phyloP scores from a whole-genome alignment of 1,140 invertebrate genomes.

The Drosophila lini region DNA sequence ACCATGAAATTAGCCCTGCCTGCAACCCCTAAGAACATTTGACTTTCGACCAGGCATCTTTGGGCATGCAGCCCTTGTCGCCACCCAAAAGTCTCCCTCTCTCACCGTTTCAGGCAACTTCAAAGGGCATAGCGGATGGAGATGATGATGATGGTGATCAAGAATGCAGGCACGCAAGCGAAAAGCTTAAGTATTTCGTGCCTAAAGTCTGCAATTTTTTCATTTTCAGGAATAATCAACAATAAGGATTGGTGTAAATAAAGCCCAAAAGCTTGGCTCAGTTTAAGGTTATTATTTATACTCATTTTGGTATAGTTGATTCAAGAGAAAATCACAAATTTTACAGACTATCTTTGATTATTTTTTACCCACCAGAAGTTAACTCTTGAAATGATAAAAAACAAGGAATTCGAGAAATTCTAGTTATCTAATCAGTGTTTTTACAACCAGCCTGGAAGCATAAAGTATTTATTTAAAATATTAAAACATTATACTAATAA shows the following conservation, averaged over 20 bases:
- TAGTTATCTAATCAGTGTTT: too few relatives aligned
- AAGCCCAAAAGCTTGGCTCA: conserved; percentile 7
- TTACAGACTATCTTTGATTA: background rate
- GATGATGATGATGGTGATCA: conserved; percentile 37
- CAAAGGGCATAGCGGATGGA: conserved; percentile 33
- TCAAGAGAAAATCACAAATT: background rate
- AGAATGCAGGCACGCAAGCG: conserved; percentile 27
- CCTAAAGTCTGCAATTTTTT: conserved; percentile 19
- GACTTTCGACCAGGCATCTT: conserved; percentile 33
- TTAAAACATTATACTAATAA: too few relatives aligned
- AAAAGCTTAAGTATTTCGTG: conserved; percentile 41
- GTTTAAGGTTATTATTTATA: background rate
- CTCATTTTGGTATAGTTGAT: background rate
- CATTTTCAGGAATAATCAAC: conserved; percentile 3
- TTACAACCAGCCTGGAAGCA: too few relatives aligned
- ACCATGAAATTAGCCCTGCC: conserved; percentile 40
- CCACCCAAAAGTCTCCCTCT: background rate
- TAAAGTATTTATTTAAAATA: background rate
- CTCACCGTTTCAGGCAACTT: conserved; percentile 7
- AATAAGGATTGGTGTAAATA: conserved; percentile 7
- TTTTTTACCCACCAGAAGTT: background rate
- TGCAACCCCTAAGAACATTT: conserved; percentile 48
- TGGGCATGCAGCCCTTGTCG: conserved; percentile 1
- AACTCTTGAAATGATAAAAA: too few relatives aligned
- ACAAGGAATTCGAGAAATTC: background rate